Percentiles rank a stretch among this genome's conserved stretches.
Evolutionary conservation across 2,797 vertebrate genomes (phyloP).

Genomic region (Naso thynnoides): DNA sequence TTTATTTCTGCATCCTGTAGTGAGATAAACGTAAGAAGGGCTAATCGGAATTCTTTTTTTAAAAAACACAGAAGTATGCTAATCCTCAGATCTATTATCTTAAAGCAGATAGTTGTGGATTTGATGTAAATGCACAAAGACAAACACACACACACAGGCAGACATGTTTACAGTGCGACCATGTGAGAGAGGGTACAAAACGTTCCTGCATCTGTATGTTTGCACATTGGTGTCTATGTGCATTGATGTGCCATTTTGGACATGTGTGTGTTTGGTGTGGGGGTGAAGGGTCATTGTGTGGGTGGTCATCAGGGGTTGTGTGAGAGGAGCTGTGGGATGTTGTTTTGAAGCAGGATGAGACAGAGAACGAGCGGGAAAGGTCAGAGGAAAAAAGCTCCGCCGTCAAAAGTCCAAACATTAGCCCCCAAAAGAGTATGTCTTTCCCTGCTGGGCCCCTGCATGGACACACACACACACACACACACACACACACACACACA

Average conservation of each 20-base stretch:
- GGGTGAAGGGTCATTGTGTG: constrained; percentile 72
- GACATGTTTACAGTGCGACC: constrained; percentile 53
- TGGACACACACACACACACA: constrained; percentile 50
- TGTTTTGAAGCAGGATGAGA: constrained; percentile 79
- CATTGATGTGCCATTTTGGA: constrained; percentile 42
- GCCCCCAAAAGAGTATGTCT: constrained; percentile 28
- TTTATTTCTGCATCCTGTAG: not conserved
- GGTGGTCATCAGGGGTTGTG: constrained; percentile 64
- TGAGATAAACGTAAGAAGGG: not conserved
- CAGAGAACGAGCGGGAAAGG: constrained; percentile 38
- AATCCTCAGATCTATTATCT: constrained; percentile 9
- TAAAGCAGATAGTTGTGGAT: constrained; percentile 27
- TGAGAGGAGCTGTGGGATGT: constrained; percentile 61
- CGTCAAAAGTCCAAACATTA: constrained; percentile 59
- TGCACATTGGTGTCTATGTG: constrained; percentile 52
- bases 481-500: constrained; percentile 46
- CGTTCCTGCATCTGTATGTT: constrained; percentile 50
- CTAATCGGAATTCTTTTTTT: not conserved
- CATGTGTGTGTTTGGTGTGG: constrained; percentile 20
- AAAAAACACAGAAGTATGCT: not conserved
- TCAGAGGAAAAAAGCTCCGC: constrained; percentile 33
- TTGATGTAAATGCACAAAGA: constrained; percentile 9
- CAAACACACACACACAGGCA: constrained; percentile 19
- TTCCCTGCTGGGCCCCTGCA: constrained; percentile 53
- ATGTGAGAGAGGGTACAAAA: constrained; percentile 47